A percentile compares a stretch with the other conserved stretches of the same genome.
Conservation (phyloP, 2,888 invertebrate species). For the Ophion slaviceki region DNA sequence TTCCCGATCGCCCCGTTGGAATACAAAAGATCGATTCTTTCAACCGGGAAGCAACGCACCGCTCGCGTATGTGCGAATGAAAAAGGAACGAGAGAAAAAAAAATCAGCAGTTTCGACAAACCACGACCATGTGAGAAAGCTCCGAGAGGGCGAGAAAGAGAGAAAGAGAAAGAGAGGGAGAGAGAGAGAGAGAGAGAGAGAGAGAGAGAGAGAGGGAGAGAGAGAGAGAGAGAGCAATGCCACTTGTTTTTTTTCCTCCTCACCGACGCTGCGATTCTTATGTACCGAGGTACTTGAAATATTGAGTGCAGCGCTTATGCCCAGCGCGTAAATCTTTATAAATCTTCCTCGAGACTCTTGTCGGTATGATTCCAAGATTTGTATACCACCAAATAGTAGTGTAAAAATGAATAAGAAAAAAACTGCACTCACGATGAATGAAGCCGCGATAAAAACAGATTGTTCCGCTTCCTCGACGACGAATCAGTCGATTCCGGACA, state of each 20-base stretch:
- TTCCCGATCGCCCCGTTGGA: slow-evolving; percentile 27
- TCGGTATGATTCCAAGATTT: background rate
- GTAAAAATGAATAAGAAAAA: background rate
- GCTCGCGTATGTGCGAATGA: background rate
- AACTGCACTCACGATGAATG: slow-evolving; percentile 17
- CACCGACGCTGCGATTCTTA: background rate
- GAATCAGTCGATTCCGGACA: slow-evolving; percentile 1
- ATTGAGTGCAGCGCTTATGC: background rate
- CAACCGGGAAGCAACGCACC: background rate
- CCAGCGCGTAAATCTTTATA: background rate
- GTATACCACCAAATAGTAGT: background rate
- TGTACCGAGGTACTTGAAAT: background rate
- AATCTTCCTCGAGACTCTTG: background rate
- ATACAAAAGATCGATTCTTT: slow-evolving; percentile 37
- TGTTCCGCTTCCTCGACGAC: background rate
- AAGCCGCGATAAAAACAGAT: background rate
- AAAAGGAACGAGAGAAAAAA: background rate
- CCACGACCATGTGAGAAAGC: slow-evolving; percentile 21
- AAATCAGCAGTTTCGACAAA: background rate
- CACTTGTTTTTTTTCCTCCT: background rate
- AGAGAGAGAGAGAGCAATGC: background rate
- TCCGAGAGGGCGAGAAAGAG: background rate
- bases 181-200: too few relatives aligned
- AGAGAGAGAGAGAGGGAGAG: background rate
- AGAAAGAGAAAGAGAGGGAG: background rate